Evolutionary conservation across 2,797 vertebrate genomes (phyloP), one percentile per base, ranked within the genome.

Genomic region (Myripristis murdjan): DNA sequence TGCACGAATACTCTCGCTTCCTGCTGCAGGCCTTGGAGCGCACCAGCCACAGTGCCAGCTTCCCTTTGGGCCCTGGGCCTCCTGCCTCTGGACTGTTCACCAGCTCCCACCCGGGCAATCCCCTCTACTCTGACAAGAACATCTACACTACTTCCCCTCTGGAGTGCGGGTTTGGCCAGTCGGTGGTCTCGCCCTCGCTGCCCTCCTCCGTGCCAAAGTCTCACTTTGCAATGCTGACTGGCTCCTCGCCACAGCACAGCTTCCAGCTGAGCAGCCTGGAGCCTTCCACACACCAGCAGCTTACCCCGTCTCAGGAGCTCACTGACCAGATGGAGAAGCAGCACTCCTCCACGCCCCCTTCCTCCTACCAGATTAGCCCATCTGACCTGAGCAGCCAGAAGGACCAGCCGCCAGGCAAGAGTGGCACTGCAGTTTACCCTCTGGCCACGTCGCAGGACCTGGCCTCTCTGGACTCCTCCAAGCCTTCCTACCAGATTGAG

Each of bases 251-350:
- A 1, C 92, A 91, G n/a, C 96, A 97, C 85, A 94, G 95, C 92
- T 98, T 98, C 94, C 97, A 98, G 86, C 93, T 98, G 88, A 96
- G 96, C 90, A 88, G 95, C 90, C 93, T 98, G 94, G 98, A 98
- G 85, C 92, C 95, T 65, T 81, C 96, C 74, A 83, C 94, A 7
- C 97, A 98, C 95, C 98, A 99, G 94, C 98, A 99, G 95, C 95
- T 99, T 93, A 99, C 98, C 81, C 98, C 98, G 49, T 99, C 98
- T 76, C 98, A 99, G 95, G 98, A 99, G 96, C 95, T 99, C 83
- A 97, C 95, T 23, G 97, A 98, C 79, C 97, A 98, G 94, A 95
- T 98, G 73, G 98, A 98, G 88, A 96, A 98, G 1, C 97, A 97
- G 91, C 94, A 96, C 89, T 85, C 91, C 79, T 83, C 90, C 75